Base-by-base conservation (phyloP, 2,888 invertebrate genomes). In the Drosophila tripunctata region DNA sequence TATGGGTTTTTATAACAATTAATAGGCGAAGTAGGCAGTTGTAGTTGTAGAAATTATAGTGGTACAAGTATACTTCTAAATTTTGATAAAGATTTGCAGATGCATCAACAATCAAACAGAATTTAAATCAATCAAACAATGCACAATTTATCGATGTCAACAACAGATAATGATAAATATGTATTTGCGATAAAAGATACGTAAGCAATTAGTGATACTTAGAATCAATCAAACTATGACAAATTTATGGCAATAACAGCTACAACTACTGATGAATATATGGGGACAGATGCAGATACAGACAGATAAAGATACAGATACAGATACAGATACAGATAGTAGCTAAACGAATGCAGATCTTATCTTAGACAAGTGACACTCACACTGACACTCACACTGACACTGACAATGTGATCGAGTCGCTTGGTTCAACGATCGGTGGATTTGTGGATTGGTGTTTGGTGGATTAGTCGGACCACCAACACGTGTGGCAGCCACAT, bases 361-460 rank as follows among this genome's bases (percentile, higher is more conserved):
- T 69, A 71, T 75, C 70, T 19, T 10, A 10, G 27, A 27, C 27
- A 5, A 8, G 27, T 64, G 71, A 71, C 75, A n/a, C 47, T 36
- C 19, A 24, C 8, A 8, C 2, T 43, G 48, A 54, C 71, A 75
- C 47, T 36, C 19, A 24, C 8, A 8, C 2, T 43, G 48, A 54
- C 71, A 75, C 48, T 52, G 75, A 57, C 71, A 71, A 50, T 41
- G 57, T 71, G 75, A 70, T 71, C 44, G 70, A 44, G n/a, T 7
- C 27, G 33, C 17, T 30, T 17, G 36, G n/a, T n/a, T n/a, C n/a
- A n/a, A n/a, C n/a, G 64, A 56, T 35, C 68, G 74, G 63, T 74
- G 58, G 65, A 56, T 35, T 63, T 69, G 68, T 68, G 58, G 75
- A 75, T n/a, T n/a, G n/a, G n/a, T n/a, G n/a, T n/a, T n/a, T n/a